These are phyloP conservation scores for Prionailurus bengalensis DNA, from an alignment of 2,113 vertebrate species.

Conservation along the genomic window DNA sequence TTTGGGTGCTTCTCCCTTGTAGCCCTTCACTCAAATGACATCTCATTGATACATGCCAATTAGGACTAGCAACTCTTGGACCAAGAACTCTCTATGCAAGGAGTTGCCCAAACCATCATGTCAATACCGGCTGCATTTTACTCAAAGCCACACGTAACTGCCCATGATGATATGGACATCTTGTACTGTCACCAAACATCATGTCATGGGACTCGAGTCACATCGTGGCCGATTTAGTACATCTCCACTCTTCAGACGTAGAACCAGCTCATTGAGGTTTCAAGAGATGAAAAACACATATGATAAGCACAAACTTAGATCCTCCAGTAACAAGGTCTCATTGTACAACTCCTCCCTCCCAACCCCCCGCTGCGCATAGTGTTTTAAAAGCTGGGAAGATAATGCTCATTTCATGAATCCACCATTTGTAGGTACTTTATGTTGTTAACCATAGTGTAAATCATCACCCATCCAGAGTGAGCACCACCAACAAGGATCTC, in stretches of 20 bases:
- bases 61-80: background rate
- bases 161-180: background rate
- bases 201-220: background rate
- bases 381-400: background rate
- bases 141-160: too few species aligned
- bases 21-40: background rate
- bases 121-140: background rate
- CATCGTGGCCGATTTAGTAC: background rate
- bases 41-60: background rate
- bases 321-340: background rate
- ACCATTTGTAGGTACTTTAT: background rate
- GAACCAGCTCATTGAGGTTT: background rate
- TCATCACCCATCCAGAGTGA: background rate
- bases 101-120: background rate
- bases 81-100: background rate
- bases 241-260: background rate
- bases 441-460: background rate
- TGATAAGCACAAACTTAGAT: background rate
- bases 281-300: background rate
- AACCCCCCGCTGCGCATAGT: background rate
- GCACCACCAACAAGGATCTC: background rate
- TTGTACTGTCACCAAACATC: too few species aligned
- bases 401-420: background rate
- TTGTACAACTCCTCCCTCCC: background rate
- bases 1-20: background rate